Evolutionary conservation across 1,140 invertebrate genomes (phyloP).

Genomic region (Achroia grisella): DNA sequence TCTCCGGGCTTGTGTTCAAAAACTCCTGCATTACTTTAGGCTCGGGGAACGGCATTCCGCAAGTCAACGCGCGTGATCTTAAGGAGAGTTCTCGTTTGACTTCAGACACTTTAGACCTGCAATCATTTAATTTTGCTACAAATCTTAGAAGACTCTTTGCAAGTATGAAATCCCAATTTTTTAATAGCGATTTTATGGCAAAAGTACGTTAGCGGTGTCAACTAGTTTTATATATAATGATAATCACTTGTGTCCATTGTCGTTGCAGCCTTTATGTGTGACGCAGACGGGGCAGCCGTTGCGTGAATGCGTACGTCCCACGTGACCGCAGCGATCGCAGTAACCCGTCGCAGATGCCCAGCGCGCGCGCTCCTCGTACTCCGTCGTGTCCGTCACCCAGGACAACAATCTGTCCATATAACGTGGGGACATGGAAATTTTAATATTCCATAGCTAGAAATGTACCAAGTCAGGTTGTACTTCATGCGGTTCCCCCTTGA

Average conservation of each 20-base stretch:
- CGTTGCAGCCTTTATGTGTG: slow-evolving; percentile 75
- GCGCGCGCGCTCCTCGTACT: slow-evolving; percentile 71
- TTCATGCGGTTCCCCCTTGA: too few species aligned
- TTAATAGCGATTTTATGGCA: too few species aligned
- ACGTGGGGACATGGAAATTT: too few species aligned
- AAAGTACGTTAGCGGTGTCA: too few species aligned
- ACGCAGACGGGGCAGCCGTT: slow-evolving; percentile 78
- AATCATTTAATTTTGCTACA: not conserved
- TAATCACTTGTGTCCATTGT: slow-evolving; percentile 75
- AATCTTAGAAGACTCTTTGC: too few species aligned
- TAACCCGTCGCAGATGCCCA: slow-evolving; percentile 74
- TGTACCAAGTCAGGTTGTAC: too few species aligned
- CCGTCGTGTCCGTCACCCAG: slow-evolving; percentile 75
- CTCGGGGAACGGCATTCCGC: slow-evolving; percentile 79
- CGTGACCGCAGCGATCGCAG: slow-evolving; percentile 81
- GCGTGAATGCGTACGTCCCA: slow-evolving; percentile 76
- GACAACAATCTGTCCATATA: slow-evolving; percentile 41
- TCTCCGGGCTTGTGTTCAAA: slow-evolving; percentile 66
- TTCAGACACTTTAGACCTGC: slow-evolving; percentile 75
- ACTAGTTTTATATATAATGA: too few species aligned
- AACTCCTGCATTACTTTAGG: slow-evolving; percentile 86
- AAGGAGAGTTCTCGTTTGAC: slow-evolving; percentile 81
- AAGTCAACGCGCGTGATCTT: slow-evolving; percentile 79
- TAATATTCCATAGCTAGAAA: too few species aligned
- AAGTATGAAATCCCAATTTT: too few species aligned